Base-by-base conservation (phyloP, 92 coral and sea anemone species). In the Bergia puertoricense region DNA sequence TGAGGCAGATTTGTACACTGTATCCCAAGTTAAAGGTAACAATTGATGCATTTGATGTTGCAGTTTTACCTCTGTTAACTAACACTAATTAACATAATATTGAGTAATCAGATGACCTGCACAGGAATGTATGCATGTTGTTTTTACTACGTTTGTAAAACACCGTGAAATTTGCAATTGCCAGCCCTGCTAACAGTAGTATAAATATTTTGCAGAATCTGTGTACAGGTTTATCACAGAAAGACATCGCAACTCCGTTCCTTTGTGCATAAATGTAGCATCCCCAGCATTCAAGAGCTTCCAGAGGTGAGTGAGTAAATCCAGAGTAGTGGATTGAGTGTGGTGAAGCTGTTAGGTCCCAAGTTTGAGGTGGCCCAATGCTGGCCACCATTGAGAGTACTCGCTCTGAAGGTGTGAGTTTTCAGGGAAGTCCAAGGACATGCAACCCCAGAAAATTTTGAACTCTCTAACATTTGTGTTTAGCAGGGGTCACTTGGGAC, bases 241-340 rank as follows among this genome's bases (percentile, higher is more conserved):
- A 41, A 95, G 94, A 44, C 99, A 97, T 84, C 92, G 90, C 66
- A 94, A 90, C 73, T 92, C 98, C 7, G 96, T 95, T 67, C 99
- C 98, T 46, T 91, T 97, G 56, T 97, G 99, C 78, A 97, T 97
- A 44, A 97, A 97, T 84, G 95, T 97, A 90, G 98, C 98, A 1
- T 97, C 99, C 15, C 99, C 99, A 22, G 92, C 99, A n/a, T 97
- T 96, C 86, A 97, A 95, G 85, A 97, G 98, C 74, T 97, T 97
- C 88, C 98, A 96, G 73, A 96, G 98, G 99, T 96, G 76, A 85
- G 81, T 39, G 2, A 37, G n/a, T 4, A 23, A 18, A 1, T 50
- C 6, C 10, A 39, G 9, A 50, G 45, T 30, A 16, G 2, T 30
- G 20, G 73, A 20, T 67, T 20, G 30, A 67, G 30, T 71, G 10